Percentiles rank a stretch among this genome's conserved stretches.
These are phyloP conservation scores for Sanderia malayensis DNA, from an alignment of 30 jellyfish, hydroid and myxozoan species.

Conservation along the genomic window DNA sequence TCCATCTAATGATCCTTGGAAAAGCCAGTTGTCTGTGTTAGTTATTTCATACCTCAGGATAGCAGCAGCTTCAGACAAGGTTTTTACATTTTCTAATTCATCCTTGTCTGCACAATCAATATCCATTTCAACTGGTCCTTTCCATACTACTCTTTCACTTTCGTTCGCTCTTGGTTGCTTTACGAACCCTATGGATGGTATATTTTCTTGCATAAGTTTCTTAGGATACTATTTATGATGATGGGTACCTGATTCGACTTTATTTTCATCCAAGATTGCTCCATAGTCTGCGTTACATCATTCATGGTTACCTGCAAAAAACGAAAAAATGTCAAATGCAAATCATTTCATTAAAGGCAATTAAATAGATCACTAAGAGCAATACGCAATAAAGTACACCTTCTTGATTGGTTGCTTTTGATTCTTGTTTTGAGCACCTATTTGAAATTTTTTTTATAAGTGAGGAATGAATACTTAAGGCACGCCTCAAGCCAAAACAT, in stretches of 20 bases:
- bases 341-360: too few relatives aligned
- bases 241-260: slow-evolving; percentile 19
- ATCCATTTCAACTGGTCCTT: background rate
- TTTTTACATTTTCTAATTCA: slow-evolving; percentile 11
- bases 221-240: background rate
- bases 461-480: too few relatives aligned
- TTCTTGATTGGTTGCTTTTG: too few relatives aligned
- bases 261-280: slow-evolving; percentile 13
- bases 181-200: slow-evolving; percentile 18
- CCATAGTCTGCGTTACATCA: slow-evolving; percentile 14
- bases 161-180: slow-evolving; percentile 20
- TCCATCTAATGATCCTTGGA: slow-evolving; percentile 24
- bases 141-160: background rate
- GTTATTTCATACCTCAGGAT: slow-evolving; percentile 8
- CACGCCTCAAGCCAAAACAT: too few relatives aligned
- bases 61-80: slow-evolving; percentile 13
- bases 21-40: slow-evolving; percentile 16
- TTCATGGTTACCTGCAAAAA: slow-evolving; percentile 32
- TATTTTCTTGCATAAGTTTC: background rate
- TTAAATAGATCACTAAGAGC: too few relatives aligned
- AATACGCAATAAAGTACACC: too few relatives aligned
- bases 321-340: too few relatives aligned
- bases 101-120: slow-evolving; percentile 13
- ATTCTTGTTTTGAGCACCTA: too few relatives aligned
- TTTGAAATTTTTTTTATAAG: too few relatives aligned